Evolutionary conservation across 2,888 invertebrate species (phyloP), one percentile per base, ranked within the genome.

Genomic region (Merodon equestris): DNA sequence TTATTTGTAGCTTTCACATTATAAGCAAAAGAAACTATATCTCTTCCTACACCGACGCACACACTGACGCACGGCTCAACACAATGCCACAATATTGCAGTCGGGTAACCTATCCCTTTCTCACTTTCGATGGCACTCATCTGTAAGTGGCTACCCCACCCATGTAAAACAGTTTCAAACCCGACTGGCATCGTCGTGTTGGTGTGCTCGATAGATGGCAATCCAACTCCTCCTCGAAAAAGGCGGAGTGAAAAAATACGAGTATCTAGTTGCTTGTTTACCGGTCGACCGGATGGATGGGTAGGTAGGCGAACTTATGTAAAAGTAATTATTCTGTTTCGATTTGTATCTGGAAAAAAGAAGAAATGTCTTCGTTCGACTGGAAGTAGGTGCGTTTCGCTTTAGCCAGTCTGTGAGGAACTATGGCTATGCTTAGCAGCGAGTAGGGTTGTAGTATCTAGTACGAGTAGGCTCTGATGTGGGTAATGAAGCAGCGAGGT

Each of bases 141-240:
- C 27, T 27, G 67, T 74, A 51, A 68, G 42, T 45, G 13, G 57
- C 47, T 68, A 63, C 77, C 73, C 72, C 73, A 54, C 63, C 67
- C 48, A 48, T 48, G 48, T 44, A 68, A 77, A 48, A 77, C 73
- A 77, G 77, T 77, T 71, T 71, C 76, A 66, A 72, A 61, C 47
- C 19, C 3, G 17, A 50, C 47, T 45, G 2, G 27, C 27, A 7
- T 27, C 27, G 10, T 45, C 36, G 72, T 79, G 38, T 79, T 73
- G 36, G 73, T 79, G 63, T 9, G 27, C 14, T 27, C 27, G n/a
- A 44, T 27, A 27, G 27, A 27, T 27, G 27, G 27, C 27, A 27
- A 27, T 27, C 27, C 38, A 74, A 64, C 79, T 79, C 79, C 79
- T 79, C 79, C 79, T 74, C 51, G 27, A 38, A 74, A 79, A 74